Evolutionary conservation across 2,888 invertebrate species (phyloP).

Genomic region (Agriopis marginaria): DNA sequence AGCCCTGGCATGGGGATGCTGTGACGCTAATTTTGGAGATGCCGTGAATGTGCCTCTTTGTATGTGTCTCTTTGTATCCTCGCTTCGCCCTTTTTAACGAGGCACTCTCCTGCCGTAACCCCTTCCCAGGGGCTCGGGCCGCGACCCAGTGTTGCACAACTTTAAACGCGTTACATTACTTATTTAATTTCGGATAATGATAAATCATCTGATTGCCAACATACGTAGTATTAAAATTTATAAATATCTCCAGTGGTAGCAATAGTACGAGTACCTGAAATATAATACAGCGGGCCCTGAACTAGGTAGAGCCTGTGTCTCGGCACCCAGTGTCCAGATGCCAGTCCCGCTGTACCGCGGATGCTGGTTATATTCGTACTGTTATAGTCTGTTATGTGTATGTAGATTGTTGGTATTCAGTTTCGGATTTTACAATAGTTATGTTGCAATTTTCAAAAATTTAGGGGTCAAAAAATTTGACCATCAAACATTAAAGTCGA

Average conservation of each 20-base stretch:
- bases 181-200: background rate
- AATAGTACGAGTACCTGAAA: no score
- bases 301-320: no score
- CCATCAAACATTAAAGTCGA: no score
- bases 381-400: background rate
- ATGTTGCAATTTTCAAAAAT: no score
- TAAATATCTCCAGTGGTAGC: no score
- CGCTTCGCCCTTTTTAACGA: slow-evolving; percentile 45
- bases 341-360: no score
- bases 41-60: slow-evolving; percentile 37
- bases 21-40: slow-evolving; percentile 35
- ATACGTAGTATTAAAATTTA: no score
- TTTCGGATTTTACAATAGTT: background rate
- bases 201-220: no score
- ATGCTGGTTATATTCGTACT: background rate
- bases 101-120: slow-evolving; percentile 63
- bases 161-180: slow-evolving; percentile 13
- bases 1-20: background rate
- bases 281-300: no score
- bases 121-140: background rate
- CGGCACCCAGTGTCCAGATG: no score
- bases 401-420: background rate
- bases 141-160: background rate
- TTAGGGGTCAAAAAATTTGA: no score
- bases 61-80: slow-evolving; percentile 37